phyloP scores from a whole-genome alignment of 2,888 invertebrate species.

The Phyllotreta cruciferae region DNA sequence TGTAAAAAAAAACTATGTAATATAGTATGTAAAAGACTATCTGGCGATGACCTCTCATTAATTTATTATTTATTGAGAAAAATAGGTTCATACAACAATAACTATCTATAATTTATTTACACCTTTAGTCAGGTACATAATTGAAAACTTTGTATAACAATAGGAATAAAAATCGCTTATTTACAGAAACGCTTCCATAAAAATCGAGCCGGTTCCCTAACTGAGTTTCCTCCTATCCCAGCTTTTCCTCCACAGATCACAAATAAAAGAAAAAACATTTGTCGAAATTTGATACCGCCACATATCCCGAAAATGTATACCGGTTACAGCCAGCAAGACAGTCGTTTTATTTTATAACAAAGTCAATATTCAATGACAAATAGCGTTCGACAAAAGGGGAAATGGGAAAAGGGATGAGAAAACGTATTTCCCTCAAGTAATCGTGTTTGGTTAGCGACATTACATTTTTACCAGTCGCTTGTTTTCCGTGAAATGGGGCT shows the following conservation, averaged over 20 bases:
- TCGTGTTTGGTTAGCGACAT: conserved; percentile 47
- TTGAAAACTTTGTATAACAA: too few species aligned
- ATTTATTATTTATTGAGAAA: too few species aligned
- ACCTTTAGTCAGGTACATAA: too few species aligned
- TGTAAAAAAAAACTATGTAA: too few species aligned
- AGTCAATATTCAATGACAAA: conserved; percentile 55
- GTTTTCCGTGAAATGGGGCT: conserved; percentile 50
- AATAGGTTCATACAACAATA: too few species aligned
- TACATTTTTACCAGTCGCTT: conserved; percentile 51
- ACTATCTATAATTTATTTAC: too few species aligned
- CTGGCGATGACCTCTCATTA: too few species aligned
- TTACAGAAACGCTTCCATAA: too few species aligned
- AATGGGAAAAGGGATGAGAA: conserved; percentile 50
- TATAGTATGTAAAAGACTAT: too few species aligned
- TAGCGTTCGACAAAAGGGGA: conserved; percentile 48
- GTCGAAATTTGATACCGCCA: conserved; percentile 27
- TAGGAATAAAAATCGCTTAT: too few species aligned
- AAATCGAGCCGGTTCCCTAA: too few species aligned
- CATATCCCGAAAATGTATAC: conserved; percentile 33
- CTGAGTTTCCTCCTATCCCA: not conserved
- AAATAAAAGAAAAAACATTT: conserved; percentile 21
- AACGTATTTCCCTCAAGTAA: conserved; percentile 52
- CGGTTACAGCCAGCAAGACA: conserved; percentile 48
- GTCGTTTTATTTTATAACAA: conserved; percentile 55
- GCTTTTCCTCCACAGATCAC: not conserved